Evolutionary conservation across 2,888 invertebrate species (phyloP), one percentile per base, ranked within the genome.

Genomic region (Ormyrus pomaceus): DNA sequence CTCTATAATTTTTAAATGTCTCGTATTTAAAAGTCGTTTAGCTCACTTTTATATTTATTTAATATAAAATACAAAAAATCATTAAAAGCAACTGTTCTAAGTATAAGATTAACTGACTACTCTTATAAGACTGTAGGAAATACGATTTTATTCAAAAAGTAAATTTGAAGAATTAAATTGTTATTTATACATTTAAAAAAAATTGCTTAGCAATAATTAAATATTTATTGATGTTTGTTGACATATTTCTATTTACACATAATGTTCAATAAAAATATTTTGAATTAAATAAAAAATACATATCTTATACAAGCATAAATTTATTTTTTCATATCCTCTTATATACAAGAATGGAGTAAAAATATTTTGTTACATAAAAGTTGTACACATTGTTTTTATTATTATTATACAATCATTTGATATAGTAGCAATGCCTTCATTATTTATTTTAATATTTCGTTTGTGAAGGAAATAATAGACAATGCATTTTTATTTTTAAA

Each of bases 221-320:
- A 59, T 45, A 75, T 45, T 75, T 64, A 64, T 61, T 69, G 62
- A 69, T 56, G 19, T 76, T 19, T 70, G 55, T 62, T 68, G 11
- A 53, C 7, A 8, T 48, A 61, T 19, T 19, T 19, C 19, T 19
- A 19, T 19, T 19, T 19, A 19, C 19, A 55, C 46, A 10, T 55
- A 56, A 46, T 65, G 45, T 76, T 74, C 19, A 58, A 64, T 64
- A 19, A 48, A 70, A 77, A 56, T 64, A 56, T 77, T 70, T 65
- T 77, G 59, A n/a, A 77, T 56, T 19, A 13, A 70, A 64, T 70
- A 77, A 77, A 75, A 53, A 48, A n/a, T 19, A n/a, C 46, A 13
- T 11, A 56, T 62, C 62, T 53, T 68, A 11, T 45, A 62, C 46
- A 19, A 19, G 11, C 13, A 56, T 69, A 48, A 64, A 74, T 55